Base-by-base conservation (phyloP, 2,113 vertebrate genomes). In the Archilochus colubris region DNA sequence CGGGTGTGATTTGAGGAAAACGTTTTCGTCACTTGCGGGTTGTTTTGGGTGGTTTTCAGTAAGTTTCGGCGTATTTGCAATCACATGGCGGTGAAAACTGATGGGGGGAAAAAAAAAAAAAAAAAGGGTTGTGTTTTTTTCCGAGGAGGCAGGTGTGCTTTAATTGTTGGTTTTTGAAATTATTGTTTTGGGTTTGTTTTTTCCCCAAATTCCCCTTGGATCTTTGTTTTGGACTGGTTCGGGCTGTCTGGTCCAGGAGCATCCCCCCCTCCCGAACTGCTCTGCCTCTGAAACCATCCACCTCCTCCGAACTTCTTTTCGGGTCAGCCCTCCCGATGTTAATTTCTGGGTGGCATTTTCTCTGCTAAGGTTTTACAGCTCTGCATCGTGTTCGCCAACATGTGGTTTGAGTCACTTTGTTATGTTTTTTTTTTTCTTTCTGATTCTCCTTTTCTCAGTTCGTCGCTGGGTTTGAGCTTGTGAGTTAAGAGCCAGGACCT, bases 1-100 rank as follows among this genome's bases (percentile, higher is more conserved):
- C 16, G 4, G 68, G 36, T 8, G 15, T 13, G 3, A 1, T 0
- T 0, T 2, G 58, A 23, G 55, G 80, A 19, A 63, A 7, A 54
- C 28, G 0, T 33, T 66, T 9, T 6, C 15, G 51, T 25, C 79
- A 7, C 86, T 57, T 14, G 76, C 24, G 93, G 77, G 80, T 23
- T 59, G 73, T 76, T 93, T 6, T 17, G 70, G 70, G 38, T 28
- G 86, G 43, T 24, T 69, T 69, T n/a, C 40, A 0, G 36, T 40
- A 86, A 95, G 93, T 96, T 96, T 66, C n/a, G 86, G 15, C 19
- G 1, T 18, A 4, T 14, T 3, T 38, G 40, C 40, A 11, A 36
- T 55, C 74, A 28, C 66, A 44, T 30, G 67, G 91, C 7, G 0
- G 12, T 16, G 4, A 7, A 16, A 28, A 8, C 19, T 4, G 51